A percentile compares a stretch with the other conserved stretches of the same genome.
Conservation (phyloP, 1,140 invertebrate species). For the Popillia japonica region DNA sequence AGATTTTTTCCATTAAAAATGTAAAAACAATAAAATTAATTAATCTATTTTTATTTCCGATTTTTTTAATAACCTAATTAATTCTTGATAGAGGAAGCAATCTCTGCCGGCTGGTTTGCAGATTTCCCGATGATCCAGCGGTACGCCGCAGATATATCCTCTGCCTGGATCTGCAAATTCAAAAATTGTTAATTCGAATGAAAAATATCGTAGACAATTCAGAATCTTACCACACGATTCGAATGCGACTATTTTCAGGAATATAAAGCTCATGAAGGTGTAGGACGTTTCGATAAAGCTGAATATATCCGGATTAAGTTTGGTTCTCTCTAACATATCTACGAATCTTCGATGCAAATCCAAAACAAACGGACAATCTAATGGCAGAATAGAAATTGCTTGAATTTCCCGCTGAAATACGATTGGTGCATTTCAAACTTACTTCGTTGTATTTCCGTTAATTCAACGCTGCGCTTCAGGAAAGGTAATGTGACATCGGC, state of each 20-base stretch:
- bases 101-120: conserved; percentile 73
- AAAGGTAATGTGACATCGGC: conserved; percentile 72
- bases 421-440: not conserved
- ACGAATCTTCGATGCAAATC: conserved; percentile 67
- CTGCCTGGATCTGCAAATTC: conserved; percentile 69
- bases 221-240: conserved; percentile 69
- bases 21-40: not conserved
- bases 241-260: conserved; percentile 72
- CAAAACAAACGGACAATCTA: conserved; percentile 70
- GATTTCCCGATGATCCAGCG: conserved; percentile 75
- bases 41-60: conserved; percentile 7
- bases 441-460: too few relatives aligned
- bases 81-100: conserved; percentile 72
- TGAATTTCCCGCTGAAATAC: not conserved
- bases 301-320: conserved; percentile 66
- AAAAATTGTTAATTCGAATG: conserved; percentile 45
- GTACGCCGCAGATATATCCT: conserved; percentile 70
- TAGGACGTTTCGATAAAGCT: conserved; percentile 74
- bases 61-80: conserved; percentile 65
- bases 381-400: conserved; percentile 37
- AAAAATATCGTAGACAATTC: not conserved
- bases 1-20: not conserved
- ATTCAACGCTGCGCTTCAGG: too few relatives aligned
- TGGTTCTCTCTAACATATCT: conserved; percentile 60
- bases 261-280: conserved; percentile 73